Evolutionary conservation across 2,888 invertebrate genomes (phyloP).

Genomic region (Epirrita christyi): DNA sequence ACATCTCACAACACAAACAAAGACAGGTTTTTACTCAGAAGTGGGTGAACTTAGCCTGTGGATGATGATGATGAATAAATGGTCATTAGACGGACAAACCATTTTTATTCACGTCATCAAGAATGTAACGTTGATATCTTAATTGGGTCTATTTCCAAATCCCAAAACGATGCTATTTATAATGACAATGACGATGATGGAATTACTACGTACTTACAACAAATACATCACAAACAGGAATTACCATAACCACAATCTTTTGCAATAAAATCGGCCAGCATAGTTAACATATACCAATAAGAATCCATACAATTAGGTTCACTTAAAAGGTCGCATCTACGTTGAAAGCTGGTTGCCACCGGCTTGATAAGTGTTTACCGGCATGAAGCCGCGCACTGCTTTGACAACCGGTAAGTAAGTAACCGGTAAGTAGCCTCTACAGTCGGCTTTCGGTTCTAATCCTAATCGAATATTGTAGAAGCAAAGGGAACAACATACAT

Average conservation of each 20-base stretch:
- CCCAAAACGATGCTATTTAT: neutral
- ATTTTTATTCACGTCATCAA: neutral
- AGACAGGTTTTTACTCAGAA: too few species aligned
- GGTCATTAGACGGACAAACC: neutral
- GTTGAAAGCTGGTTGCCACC: neutral
- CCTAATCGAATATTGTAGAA: too few species aligned
- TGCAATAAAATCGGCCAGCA: slow-evolving; percentile 1
- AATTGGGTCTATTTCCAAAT: neutral
- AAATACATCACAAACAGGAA: neutral
- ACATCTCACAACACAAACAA: too few species aligned
- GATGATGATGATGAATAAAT: too few species aligned
- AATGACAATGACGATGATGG: neutral
- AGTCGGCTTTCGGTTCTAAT: too few species aligned
- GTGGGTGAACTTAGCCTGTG: too few species aligned
- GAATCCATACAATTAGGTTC: neutral
- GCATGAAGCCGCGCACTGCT: too few species aligned
- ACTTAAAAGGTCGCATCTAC: slow-evolving; percentile 1
- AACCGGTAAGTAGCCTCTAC: too few species aligned
- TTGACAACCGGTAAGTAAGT: too few species aligned
- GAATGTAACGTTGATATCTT: neutral
- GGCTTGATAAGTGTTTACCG: too few species aligned
- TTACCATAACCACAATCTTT: slow-evolving; percentile 7
- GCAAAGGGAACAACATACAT: too few species aligned
- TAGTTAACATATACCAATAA: neutral
- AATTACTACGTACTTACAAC: too few species aligned